Percentiles rank a stretch among this genome's conserved stretches.
These are phyloP conservation scores for Tyria jacobaeae DNA, from an alignment of 2,888 invertebrate species.

Conservation along the genomic window DNA sequence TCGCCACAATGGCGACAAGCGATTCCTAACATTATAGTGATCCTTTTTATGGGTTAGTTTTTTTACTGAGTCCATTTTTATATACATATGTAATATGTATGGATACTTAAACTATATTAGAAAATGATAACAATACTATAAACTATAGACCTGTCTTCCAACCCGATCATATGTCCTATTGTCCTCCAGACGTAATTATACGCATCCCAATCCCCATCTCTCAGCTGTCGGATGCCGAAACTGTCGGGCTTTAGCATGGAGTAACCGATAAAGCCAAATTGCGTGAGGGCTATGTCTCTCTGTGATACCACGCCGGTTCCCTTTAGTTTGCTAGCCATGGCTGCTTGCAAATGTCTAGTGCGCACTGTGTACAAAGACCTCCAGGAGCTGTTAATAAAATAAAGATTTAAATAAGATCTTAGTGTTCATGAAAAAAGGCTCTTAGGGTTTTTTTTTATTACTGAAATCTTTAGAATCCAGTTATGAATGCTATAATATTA, in stretches of 20 bases:
- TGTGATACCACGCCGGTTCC: conserved; percentile 89
- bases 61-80: too few species aligned
- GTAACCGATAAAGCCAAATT: conserved; percentile 95
- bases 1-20: too few species aligned
- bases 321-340: conserved; percentile 75
- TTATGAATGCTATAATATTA: too few species aligned
- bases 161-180: conserved; percentile 92
- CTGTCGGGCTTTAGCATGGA: conserved; percentile 87
- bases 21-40: too few species aligned
- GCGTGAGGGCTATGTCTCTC: conserved; percentile 94
- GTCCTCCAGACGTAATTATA: conserved; percentile 95
- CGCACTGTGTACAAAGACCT: conserved; percentile 89
- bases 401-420: neutral
- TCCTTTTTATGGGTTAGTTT: too few species aligned
- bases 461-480: too few species aligned
- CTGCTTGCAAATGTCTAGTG: conserved; percentile 88
- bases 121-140: too few species aligned
- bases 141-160: conserved; percentile 91
- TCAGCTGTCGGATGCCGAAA: conserved; percentile 88
- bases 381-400: conserved; percentile 86
- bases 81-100: too few species aligned
- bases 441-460: too few species aligned
- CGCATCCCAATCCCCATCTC: conserved; percentile 89
- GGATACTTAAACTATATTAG: too few species aligned
- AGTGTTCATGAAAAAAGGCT: too few species aligned